Conservation (phyloP, 1,140 invertebrate species). For the Nasonia vitripennis region DNA sequence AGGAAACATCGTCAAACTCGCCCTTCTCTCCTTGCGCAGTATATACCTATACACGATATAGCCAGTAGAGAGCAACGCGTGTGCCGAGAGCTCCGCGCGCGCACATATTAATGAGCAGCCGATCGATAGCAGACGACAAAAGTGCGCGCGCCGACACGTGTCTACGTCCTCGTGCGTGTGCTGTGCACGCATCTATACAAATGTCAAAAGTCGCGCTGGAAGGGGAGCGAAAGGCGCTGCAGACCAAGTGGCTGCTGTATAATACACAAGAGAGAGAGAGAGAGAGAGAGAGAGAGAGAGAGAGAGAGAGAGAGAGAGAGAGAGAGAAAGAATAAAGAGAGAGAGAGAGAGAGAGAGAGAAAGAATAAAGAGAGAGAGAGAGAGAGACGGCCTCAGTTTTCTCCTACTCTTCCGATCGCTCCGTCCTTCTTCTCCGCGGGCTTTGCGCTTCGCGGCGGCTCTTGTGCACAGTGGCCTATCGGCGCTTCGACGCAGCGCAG, state of each 20-base stretch:
- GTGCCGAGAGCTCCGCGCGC: not conserved
- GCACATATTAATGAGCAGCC: not conserved
- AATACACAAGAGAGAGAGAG: not conserved
- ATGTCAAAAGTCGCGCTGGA: constrained; percentile 5
- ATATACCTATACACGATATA: not conserved
- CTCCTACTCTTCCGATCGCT: not conserved
- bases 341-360: not conserved
- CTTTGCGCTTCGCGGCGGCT: not conserved
- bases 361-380: not conserved
- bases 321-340: too few relatives aligned
- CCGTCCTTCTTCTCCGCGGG: not conserved
- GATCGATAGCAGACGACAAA: constrained; percentile 48
- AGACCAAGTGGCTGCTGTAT: not conserved
- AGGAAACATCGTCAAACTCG: not conserved
- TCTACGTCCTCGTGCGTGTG: not conserved
- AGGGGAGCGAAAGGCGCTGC: not conserved
- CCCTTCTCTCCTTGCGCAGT: too few relatives aligned
- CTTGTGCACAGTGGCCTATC: not conserved
- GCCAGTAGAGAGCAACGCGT: not conserved
- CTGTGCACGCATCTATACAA: not conserved
- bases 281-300: not conserved
- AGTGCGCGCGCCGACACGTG: constrained; percentile 32
- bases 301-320: too few relatives aligned
- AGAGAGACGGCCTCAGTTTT: not conserved
- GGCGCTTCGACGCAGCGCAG: not conserved